Base-by-base conservation (phyloP, 2,113 vertebrate genomes). In the Periophthalmodon schlosseri region DNA sequence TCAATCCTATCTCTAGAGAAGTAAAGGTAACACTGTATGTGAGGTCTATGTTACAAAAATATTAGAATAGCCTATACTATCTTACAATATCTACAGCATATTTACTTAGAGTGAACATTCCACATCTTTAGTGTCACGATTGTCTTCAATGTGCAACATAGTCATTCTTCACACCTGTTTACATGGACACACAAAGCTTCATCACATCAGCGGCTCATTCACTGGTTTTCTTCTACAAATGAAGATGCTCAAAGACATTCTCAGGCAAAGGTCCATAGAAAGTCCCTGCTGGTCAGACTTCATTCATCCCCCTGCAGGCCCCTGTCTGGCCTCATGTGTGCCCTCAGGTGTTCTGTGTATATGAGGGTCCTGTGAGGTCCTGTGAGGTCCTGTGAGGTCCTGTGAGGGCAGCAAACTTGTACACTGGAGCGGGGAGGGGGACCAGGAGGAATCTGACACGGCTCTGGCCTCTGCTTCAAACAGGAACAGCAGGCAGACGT, bases 31-130 rank as follows among this genome's bases (percentile, higher is more conserved):
- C 82, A 69, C 47, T 52, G 57, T 13, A 7, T 39, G 78, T 82
- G 63, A 64, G 72, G 80, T 86, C 88, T 90, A 91, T 84, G 84
- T 92, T 91, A 92, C 82, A 94, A 94, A 94, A 94, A 94, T 92
- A 93, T 88, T 76, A 94, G 91, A 93, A 88, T 76, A 49, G 84
- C 76, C 83, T 91, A 89, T 93, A 78, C 83, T 94, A 91, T 92
- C 78, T 88, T 93, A 94, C 93, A 94, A 50, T 93, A 94, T 94
- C 91, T 93, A 94, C 94, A 94, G 73, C 36, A 84, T 73, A 78
- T 76, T 71, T 80, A 73, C 80, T 75, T 56, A 56, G n/a, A 56
- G 76, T 76, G 80, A 10, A 88, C 84, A 75, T 86, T 89, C 86
- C 79, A 82, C 58, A 49, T 84, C 72, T 79, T 78, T 68, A 78